Evolutionary conservation across 37 sponge, comb jelly and placozoan genomes (phyloP).

Genomic region (Ianthella basta): DNA sequence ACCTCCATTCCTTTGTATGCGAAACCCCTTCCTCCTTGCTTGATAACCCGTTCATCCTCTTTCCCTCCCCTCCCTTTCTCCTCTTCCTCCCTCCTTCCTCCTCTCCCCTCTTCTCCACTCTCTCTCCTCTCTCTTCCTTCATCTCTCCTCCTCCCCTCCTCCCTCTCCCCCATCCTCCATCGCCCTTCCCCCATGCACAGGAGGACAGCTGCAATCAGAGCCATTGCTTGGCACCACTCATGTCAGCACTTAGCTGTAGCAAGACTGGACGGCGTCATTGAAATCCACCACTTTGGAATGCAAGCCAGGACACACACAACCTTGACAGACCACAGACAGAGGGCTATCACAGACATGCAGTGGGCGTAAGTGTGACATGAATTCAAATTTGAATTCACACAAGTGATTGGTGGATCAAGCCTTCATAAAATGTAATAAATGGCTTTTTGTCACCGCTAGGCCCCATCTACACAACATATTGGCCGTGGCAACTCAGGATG

Average conservation of each 20-base stretch:
- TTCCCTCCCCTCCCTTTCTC: no score
- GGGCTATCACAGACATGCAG: conserved; percentile 5
- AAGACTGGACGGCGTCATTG: neutral
- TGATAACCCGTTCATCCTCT: no score
- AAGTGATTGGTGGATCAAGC: neutral
- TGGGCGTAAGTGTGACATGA: conserved; percentile 20
- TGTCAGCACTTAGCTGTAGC: conserved; percentile 19
- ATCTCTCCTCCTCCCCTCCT: no score
- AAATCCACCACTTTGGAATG: conserved; percentile 1
- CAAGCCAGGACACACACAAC: neutral
- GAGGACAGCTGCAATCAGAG: conserved; percentile 11
- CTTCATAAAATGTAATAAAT: no score
- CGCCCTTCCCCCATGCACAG: neutral
- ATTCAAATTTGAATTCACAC: neutral
- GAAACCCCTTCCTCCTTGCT: no score
- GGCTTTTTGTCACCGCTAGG: neutral
- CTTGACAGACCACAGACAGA: neutral
- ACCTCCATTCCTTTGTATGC: no score
- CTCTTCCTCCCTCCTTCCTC: no score
- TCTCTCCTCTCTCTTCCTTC: no score
- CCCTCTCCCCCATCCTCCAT: no score
- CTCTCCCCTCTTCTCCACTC: no score
- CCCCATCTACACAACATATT: conserved; percentile 10
- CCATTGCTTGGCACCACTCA: conserved; percentile 3
- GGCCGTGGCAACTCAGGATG: neutral